phyloP scores from a whole-genome alignment of 2,888 invertebrate species.

The Calliphora vomitoria region DNA sequence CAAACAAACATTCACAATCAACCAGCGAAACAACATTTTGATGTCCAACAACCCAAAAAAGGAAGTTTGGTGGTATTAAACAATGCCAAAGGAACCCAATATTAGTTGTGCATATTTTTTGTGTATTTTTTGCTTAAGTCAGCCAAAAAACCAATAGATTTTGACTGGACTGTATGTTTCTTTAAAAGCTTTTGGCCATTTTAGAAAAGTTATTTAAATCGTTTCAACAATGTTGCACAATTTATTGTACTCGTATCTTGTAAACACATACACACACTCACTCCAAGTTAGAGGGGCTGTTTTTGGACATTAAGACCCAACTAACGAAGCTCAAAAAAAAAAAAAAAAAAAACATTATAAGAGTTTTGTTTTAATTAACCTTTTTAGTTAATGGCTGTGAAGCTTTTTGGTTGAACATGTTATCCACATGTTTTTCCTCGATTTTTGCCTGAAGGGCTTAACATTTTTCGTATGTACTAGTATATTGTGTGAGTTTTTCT shows the following conservation, averaged over 20 bases:
- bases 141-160: slow-evolving; percentile 46
- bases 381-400: slow-evolving; percentile 65
- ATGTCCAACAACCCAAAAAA: slow-evolving; percentile 62
- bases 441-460: slow-evolving; percentile 46
- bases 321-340: background rate
- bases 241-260: slow-evolving; percentile 58
- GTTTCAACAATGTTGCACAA: slow-evolving; percentile 71
- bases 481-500: slow-evolving; percentile 15
- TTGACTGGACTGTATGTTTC: slow-evolving; percentile 55
- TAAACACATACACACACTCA: background rate
- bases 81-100: slow-evolving; percentile 55
- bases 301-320: slow-evolving; percentile 30
- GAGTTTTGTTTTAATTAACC: slow-evolving; percentile 70
- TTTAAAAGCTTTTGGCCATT: slow-evolving; percentile 74
- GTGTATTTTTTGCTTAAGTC: background rate
- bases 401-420: slow-evolving; percentile 52
- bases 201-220: slow-evolving; percentile 72
- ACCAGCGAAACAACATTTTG: slow-evolving; percentile 48
- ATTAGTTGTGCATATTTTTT: slow-evolving; percentile 32
- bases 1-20: slow-evolving; percentile 1
- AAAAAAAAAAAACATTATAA: slow-evolving; percentile 62
- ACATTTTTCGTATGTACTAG: background rate
- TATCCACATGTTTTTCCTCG: slow-evolving; percentile 39
- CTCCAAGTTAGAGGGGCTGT: background rate
- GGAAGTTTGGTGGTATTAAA: slow-evolving; percentile 61